phyloP scores from a whole-genome alignment of 2,888 invertebrate genomes.

The Priocnemis perturbator region DNA sequence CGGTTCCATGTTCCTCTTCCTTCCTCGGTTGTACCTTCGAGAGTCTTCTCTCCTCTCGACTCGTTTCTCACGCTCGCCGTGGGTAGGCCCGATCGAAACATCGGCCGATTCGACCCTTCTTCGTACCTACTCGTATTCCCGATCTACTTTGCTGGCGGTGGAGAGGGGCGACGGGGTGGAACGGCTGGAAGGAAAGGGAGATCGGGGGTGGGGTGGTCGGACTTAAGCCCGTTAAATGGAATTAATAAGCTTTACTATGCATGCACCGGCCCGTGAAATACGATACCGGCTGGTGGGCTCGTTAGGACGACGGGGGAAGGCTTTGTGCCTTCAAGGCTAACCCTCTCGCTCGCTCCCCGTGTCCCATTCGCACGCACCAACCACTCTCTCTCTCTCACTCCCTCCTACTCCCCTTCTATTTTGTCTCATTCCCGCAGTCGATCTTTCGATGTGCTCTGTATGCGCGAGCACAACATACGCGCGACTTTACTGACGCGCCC shows the following conservation, averaged over 20 bases:
- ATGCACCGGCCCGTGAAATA: conserved; percentile 71
- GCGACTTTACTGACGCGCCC: no score
- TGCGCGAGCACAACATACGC: not conserved
- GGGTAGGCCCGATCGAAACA: conserved; percentile 55
- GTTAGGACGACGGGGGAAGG: conserved; percentile 62
- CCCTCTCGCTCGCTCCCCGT: conserved; percentile 21
- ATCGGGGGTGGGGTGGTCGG: conserved; percentile 45
- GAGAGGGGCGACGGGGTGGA: not conserved
- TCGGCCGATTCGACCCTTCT: conserved; percentile 52
- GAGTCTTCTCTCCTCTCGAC: conserved; percentile 20
- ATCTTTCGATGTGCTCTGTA: conserved; percentile 39
- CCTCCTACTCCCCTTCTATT: conserved; percentile 6
- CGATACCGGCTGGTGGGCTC: conserved; percentile 67
- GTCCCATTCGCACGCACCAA: conserved; percentile 14
- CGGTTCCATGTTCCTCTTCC: conserved; percentile 15
- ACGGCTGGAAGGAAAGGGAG: conserved; percentile 6
- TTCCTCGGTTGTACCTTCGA: conserved; percentile 5
- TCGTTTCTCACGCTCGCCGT: conserved; percentile 63
- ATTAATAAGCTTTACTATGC: conserved; percentile 73
- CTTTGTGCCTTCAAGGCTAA: conserved; percentile 66
- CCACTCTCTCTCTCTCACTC: conserved; percentile 22
- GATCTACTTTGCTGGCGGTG: conserved; percentile 59
- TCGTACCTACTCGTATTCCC: conserved; percentile 60
- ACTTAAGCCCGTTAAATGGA: conserved; percentile 70
- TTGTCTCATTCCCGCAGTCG: conserved; percentile 19